Conservation (phyloP, 2,797 vertebrate genomes). For the Sebastes glaucus region DNA sequence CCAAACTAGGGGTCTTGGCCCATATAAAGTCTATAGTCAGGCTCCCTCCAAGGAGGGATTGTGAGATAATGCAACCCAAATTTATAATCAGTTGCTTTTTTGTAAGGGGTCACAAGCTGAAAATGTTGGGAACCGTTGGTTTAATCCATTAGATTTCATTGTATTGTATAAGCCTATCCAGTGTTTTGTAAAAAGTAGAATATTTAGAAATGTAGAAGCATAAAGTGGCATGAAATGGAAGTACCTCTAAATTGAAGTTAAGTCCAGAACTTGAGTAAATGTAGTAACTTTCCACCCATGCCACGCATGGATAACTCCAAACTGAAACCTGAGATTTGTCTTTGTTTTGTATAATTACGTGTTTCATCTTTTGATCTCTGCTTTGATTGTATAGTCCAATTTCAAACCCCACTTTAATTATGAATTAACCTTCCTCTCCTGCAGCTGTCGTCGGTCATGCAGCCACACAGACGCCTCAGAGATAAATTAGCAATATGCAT, state of each 20-base stretch:
- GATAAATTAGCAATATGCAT: constrained; percentile 4
- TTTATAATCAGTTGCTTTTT: background rate
- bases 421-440: background rate
- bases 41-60: background rate
- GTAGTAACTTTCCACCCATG: background rate
- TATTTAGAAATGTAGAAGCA: background rate
- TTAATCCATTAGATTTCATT: background rate
- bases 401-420: background rate
- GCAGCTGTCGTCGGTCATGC: background rate
- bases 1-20: too few species aligned
- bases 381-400: constrained; percentile 7
- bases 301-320: background rate
- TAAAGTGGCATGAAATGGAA: background rate
- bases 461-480: background rate
- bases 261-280: background rate
- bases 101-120: background rate
- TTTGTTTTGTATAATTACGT: background rate
- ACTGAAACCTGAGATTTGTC: background rate
- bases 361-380: background rate
- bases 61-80: background rate
- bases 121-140: background rate
- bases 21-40: background rate
- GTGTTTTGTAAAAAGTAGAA: background rate
- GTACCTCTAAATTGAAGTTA: background rate
- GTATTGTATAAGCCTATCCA: background rate